A percentile compares a stretch with the other conserved stretches of the same genome.
phyloP scores from a whole-genome alignment of 2,113 vertebrate genomes.

The Pseudopodoces humilis region DNA sequence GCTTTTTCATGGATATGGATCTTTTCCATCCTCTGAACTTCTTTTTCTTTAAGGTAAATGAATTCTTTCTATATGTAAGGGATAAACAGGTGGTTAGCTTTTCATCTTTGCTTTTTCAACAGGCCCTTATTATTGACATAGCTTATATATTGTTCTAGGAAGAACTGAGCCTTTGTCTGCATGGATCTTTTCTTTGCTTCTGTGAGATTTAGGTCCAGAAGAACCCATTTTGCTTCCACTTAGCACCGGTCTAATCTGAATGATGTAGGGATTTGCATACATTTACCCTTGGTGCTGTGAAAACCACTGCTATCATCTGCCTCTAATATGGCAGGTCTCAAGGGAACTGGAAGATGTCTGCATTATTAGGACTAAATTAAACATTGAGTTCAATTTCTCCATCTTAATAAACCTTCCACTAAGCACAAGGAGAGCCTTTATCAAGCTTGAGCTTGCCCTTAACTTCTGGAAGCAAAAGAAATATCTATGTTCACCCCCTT shows the following conservation, averaged over 20 bases:
- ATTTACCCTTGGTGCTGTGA: not conserved
- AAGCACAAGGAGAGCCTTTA: not conserved
- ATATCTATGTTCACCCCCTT: not conserved
- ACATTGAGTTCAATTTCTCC: constrained; percentile 19
- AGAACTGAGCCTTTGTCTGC: not conserved
- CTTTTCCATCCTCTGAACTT: not conserved
- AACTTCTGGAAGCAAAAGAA: not conserved
- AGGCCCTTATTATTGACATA: not conserved
- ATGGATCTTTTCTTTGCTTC: not conserved
- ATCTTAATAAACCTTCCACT: constrained; percentile 22
- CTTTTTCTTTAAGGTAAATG: not conserved
- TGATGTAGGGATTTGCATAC: constrained; percentile 31
- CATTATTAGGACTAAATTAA: constrained; percentile 52
- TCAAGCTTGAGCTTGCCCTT: not conserved
- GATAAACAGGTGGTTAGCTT: not conserved
- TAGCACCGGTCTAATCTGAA: not conserved
- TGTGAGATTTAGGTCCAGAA: not conserved
- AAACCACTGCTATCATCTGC: constrained; percentile 11
- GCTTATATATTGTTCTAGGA: not conserved
- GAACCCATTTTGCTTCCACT: not conserved
- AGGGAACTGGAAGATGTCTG: not conserved
- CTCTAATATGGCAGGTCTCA: not conserved
- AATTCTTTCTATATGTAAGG: not conserved
- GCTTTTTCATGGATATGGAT: not conserved
- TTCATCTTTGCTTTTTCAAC: not conserved